Evolutionary conservation across 2,113 vertebrate genomes (phyloP), one percentile per base, ranked within the genome.

Genomic region (Glaucidium brasilianum): DNA sequence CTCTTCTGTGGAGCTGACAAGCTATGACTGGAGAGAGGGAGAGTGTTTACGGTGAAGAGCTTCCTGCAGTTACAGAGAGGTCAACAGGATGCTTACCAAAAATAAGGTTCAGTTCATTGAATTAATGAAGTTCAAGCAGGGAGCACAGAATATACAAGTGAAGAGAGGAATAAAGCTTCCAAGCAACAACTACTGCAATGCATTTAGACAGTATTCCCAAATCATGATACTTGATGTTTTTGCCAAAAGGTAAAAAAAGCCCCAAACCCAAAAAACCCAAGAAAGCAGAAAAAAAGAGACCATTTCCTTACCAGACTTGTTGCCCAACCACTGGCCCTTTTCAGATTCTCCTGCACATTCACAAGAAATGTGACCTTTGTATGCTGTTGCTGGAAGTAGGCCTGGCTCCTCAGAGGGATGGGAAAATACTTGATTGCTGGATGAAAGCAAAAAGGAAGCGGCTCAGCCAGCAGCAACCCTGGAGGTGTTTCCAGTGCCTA

Each of bases 81-180:
- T 94, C 89, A 91, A 68, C 83, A 90, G 89, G 87, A 94, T 94
- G 77, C 77, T 91, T 72, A 90, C 85, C 84, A 78, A 92, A 97
- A 95, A 85, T 72, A 85, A 90, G 81, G 60, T 75, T 87, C 56
- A 64, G 49, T 87, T 87, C 14, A 64, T 37, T 87, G 80, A 95
- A 92, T 92, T 87, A 95, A 89, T 84, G 52, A 58, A 75, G 53
- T 37, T 91, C 56, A 91, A 75, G 22, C 27, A 91, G 22, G 29
- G 32, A 89, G 29, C 52, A 45, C 12, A 85, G 83, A 89, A 55
- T 49, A 84, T 37, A 53, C 23, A 83, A 49, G 56, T 47, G 37
- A 89, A 86, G 56, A 74, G 49, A 64, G 15, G 35, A 89, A 83
- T 55, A 68, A 87, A 81, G 53, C 56, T 92, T 77, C 76, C 85